Evolutionary conservation across 2,113 vertebrate species (phyloP).

Genomic region (Notiomystis cincta): DNA sequence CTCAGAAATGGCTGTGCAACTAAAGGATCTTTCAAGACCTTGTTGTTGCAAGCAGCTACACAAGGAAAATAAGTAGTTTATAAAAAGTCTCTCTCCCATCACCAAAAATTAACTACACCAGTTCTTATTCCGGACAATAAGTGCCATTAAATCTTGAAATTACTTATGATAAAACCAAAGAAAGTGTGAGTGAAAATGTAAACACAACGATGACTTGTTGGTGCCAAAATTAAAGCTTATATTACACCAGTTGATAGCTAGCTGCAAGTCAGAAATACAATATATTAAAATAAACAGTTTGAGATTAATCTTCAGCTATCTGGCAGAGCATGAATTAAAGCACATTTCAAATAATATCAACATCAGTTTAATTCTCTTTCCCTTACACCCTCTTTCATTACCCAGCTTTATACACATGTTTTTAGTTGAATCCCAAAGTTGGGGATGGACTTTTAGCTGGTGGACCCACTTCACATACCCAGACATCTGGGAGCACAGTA

Average conservation of each 20-base stretch:
- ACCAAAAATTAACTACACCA: background rate
- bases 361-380: background rate
- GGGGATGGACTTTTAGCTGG: background rate
- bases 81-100: background rate
- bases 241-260: conserved; percentile 44
- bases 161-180: conserved; percentile 39
- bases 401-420: background rate
- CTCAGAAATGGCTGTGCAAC: background rate
- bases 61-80: background rate
- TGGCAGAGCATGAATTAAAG: conserved; percentile 58
- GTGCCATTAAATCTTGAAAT: conserved; percentile 23
- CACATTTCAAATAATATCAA: conserved; percentile 45
- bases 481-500: background rate
- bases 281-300: conserved; percentile 54
- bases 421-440: background rate
- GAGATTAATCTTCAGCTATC: conserved; percentile 48
- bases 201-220: background rate
- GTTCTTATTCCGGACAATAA: conserved; percentile 2
- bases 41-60: background rate
- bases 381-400: background rate
- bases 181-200: conserved; percentile 55
- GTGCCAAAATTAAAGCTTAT: conserved; percentile 60
- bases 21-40: background rate
- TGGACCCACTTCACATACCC: background rate
- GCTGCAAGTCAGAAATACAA: conserved; percentile 53